phyloP scores from a whole-genome alignment of 2,888 invertebrate species.

The Cryptocephalus primarius region DNA sequence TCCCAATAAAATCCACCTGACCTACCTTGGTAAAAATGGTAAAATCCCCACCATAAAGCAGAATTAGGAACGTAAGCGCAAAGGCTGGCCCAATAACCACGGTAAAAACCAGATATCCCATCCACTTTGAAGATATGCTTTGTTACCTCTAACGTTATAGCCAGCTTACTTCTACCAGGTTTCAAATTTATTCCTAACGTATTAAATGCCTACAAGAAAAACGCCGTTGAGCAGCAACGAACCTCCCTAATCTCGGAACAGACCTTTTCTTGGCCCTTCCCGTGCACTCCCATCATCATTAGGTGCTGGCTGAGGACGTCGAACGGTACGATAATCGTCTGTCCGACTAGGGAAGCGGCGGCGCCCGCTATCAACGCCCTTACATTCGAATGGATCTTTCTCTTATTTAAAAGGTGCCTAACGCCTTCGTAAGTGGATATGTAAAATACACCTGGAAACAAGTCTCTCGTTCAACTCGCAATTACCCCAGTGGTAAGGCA shows the following conservation, averaged over 20 bases:
- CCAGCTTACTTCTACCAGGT: conserved; percentile 50
- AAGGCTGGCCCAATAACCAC: conserved; percentile 86
- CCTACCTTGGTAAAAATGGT: conserved; percentile 85
- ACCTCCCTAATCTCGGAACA: conserved; percentile 7
- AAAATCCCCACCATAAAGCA: conserved; percentile 96
- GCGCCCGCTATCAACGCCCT: conserved; percentile 83
- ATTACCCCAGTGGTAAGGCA: not conserved
- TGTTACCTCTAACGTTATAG: conserved; percentile 64
- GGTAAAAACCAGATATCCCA: conserved; percentile 81
- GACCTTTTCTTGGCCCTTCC: conserved; percentile 24
- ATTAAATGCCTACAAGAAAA: conserved; percentile 43
- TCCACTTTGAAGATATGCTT: conserved; percentile 67
- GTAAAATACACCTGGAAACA: conserved; percentile 70
- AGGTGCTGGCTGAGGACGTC: conserved; percentile 95
- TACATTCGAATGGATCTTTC: conserved; percentile 51
- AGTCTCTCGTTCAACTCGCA: not conserved
- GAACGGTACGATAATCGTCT: conserved; percentile 92
- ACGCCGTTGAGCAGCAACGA: not conserved
- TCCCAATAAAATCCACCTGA: too few relatives aligned
- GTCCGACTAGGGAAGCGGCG: conserved; percentile 83
- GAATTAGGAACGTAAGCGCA: conserved; percentile 93
- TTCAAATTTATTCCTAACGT: conserved; percentile 62
- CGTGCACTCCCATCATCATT: conserved; percentile 71
- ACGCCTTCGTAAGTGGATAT: conserved; percentile 91
- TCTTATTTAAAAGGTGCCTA: conserved; percentile 62